Evolutionary conservation across 2,113 vertebrate species (phyloP), one percentile per base, ranked within the genome.

Genomic region (Baryphthengus martii): DNA sequence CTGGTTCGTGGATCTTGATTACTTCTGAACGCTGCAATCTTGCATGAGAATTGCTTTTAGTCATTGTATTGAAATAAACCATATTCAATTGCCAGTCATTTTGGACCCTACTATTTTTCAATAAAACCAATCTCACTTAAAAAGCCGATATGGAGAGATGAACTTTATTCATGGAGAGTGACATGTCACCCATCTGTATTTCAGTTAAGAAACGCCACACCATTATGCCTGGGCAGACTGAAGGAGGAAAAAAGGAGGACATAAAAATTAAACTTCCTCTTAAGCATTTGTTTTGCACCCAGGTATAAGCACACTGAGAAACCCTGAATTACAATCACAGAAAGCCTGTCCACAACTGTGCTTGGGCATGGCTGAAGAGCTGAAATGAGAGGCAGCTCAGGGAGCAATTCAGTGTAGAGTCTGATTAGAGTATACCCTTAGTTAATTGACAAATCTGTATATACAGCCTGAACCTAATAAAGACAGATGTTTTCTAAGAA

Each of bases 381-480:
- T 39, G 26, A 59, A 78, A 66, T 10, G 42, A 47, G 39, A 40
- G 28, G 20, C 62, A 81, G 25, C 11, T 66, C 0, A 0, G 11
- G 24, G 14, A 67, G 39, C 7, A 63, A 11, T 7, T 74, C 17
- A 42, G 0, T 42, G 9, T 35, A 39, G 7, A 11, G 29, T 85
- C 47, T 93, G 29, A 47, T 56, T 78, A 85, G 35, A 59, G 10
- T n/a, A 44, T 35, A 81, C 11, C 8, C 67, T 16, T 19, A 84
- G 28, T 11, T 75, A 85, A 61, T 8, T 47, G 37, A 25, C 17
- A 56, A 68, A 81, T 33, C 31, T 91, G 10, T 16, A 11, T 53
- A 26, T 50, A 4, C 23, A 77, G 7, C 4, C 52, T 85, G 49
- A 88, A 88, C n/a, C 71, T 85, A 47, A 85, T 75, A n/a, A 86